A percentile compares a stretch with the other conserved stretches of the same genome.
Conservation (phyloP, 2,113 vertebrate species). For the Callorhinus ursinus region DNA sequence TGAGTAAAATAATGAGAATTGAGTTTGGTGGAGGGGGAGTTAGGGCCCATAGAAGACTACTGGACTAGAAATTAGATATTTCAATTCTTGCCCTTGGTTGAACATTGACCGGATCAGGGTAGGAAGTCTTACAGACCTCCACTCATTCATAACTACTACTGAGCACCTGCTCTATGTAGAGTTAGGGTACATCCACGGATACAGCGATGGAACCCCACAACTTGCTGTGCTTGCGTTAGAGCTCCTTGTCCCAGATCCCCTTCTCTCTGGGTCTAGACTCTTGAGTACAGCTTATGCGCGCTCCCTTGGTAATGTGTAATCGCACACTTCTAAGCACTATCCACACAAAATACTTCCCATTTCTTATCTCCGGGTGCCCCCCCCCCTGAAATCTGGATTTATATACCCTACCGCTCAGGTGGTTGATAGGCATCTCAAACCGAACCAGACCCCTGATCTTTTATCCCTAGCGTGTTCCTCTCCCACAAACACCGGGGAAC, state of each 20-base stretch:
- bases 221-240: rapidly evolving
- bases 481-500: rapidly evolving
- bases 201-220: rapidly evolving
- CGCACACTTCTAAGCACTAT: not conserved
- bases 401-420: too few relatives aligned
- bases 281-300: rapidly evolving
- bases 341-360: rapidly evolving
- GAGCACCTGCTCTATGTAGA: too few relatives aligned
- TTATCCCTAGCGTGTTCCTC: not conserved
- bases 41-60: rapidly evolving
- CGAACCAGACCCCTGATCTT: too few relatives aligned
- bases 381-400: not conserved
- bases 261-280: not conserved
- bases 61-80: not conserved
- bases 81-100: not conserved
- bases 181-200: not conserved
- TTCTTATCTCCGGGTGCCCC: not conserved
- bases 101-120: not conserved
- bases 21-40: not conserved
- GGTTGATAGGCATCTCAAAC: not conserved
- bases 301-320: rapidly evolving
- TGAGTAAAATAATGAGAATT: not conserved
- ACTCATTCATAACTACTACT: not conserved
- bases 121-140: rapidly evolving
- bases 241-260: not conserved